Base-by-base conservation (phyloP, 2,113 vertebrate genomes). In the Laticauda colubrina region DNA sequence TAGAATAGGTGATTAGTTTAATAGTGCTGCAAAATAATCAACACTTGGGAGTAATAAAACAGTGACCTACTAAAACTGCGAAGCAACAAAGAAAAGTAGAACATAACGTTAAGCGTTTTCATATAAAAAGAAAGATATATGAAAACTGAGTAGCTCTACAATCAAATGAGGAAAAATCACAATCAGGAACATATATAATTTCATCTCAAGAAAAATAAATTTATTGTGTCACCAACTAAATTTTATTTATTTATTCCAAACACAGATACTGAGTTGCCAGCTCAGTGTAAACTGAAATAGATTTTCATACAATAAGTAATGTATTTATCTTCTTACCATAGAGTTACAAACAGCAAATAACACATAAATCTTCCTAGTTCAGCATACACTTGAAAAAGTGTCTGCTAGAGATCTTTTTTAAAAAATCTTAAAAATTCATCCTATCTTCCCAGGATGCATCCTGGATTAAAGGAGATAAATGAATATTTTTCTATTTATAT, bases 1-100 rank as follows among this genome's bases (percentile, higher is more conserved):
- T 18, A 48, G 2, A 95, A 48, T 24, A 54, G 5, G 91, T 21
- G 85, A 75, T 0, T 59, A 8, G 34, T 2, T 1, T n/a, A 0
- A 0, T 14, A 93, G 69, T 15, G 89, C 34, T 1, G 45, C 20
- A 94, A 5, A 24, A 43, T 1, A 0, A 92, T 93, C 48, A 91
- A 21, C 34, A 43, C 4, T 92, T 92, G 14, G 11, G 20, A 93
- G 89, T 91, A 90, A 23, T 75, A 59, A 94, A 89, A 86, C 26
- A 89, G 26, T 23, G 8, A n/a, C n/a, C 86, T 94, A 81, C 55
- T 92, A 93, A 89, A 18, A 93, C n/a, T 34, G 39, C 23, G 51
- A 93, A 91, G 57, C 88, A 55, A 88, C 0, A 88, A 89, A 1
- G 43, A 57, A 0, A n/a, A 57, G 88, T 55, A 81, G 88, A 87